Base-by-base conservation (phyloP, 2,888 invertebrate genomes). In the Acholoe squamosa region DNA sequence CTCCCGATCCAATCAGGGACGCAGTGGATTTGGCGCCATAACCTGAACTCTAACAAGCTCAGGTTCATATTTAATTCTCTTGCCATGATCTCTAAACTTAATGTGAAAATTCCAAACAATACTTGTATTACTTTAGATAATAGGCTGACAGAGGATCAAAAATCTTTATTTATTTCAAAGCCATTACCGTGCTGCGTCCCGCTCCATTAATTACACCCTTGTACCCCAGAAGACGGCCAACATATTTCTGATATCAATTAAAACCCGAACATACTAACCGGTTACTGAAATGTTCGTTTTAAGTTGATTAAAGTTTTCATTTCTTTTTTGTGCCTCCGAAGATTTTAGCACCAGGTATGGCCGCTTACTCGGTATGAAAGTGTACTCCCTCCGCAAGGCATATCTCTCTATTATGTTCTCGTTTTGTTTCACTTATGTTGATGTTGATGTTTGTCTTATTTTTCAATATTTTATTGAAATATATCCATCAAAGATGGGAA, bases 261-360 rank as follows among this genome's bases (percentile, higher is more conserved):
- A 25, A 71, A 71, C 71, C 71, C 71, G 16, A n/a, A 25, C 71
- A 80, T 80, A 80, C 80, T 80, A 80, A 33, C 80, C 33, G 80
- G 43, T 80, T 43, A 80, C 33, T 80, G 43, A 80, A 80, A 80
- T 80, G 43, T 80, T 80, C 33, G 34, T 43, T 80, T 80, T 80
- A 80, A 80, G 80, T 80, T 80, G 80, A 80, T 80, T 80, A 80
- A 19, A 80, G 33, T 80, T 80, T 80, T 80, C 80, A 80, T 80
- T 80, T 80, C 80, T 80, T 43, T 80, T 80, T 80, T 80, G 80
- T 80, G 80, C 80, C 80, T 80, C 80, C 33, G 80, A 80, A 80
- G 80, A 80, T 80, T 33, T 80, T 80, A 80, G 80, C 80, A 80
- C 80, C 80, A 80, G 80, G 80, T 80, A 80, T 80, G 80, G 80